phyloP scores from a whole-genome alignment of 2,113 vertebrate species.

The Tragulus kanchil region DNA sequence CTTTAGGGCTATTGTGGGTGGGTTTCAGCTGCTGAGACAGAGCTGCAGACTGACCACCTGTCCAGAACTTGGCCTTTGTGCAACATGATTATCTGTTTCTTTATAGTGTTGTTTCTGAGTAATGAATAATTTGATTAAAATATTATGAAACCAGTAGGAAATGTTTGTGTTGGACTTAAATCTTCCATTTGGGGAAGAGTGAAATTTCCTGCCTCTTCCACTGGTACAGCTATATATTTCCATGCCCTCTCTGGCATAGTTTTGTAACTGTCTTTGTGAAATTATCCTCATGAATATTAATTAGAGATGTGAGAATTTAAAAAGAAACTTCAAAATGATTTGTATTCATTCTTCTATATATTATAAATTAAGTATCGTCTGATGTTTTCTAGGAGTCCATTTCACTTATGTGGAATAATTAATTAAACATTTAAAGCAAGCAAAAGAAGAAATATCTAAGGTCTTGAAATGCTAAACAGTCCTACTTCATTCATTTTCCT shows the following conservation, averaged over 20 bases:
- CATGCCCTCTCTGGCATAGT: conserved; percentile 73
- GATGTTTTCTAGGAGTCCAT: conserved; percentile 78
- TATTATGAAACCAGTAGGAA: conserved; percentile 79
- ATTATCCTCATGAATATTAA: conserved; percentile 91
- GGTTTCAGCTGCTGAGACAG: conserved; percentile 85
- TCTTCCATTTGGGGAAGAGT: conserved; percentile 2
- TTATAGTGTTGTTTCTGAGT: conserved; percentile 82
- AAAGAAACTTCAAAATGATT: conserved; percentile 82
- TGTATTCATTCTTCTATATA: conserved; percentile 81
- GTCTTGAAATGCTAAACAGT: not conserved
- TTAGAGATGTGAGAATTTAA: conserved; percentile 81
- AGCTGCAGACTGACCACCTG: conserved; percentile 91
- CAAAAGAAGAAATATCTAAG: conserved; percentile 51
- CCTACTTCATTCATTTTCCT: conserved; percentile 21
- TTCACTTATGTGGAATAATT: conserved; percentile 80
- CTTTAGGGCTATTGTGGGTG: conserved; percentile 92
- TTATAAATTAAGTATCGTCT: conserved; percentile 83
- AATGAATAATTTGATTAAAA: conserved; percentile 90
- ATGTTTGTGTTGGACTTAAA: conserved; percentile 72
- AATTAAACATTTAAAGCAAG: conserved; percentile 69
- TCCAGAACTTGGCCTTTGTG: conserved; percentile 90
- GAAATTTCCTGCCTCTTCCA: conserved; percentile 73
- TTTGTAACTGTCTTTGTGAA: conserved; percentile 88
- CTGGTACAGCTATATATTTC: conserved; percentile 78
- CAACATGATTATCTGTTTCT: conserved; percentile 85